A percentile compares a stretch with the other conserved stretches of the same genome.
Conservation (phyloP, 2,888 invertebrate species). For the Steinernema hermaphroditum region DNA sequence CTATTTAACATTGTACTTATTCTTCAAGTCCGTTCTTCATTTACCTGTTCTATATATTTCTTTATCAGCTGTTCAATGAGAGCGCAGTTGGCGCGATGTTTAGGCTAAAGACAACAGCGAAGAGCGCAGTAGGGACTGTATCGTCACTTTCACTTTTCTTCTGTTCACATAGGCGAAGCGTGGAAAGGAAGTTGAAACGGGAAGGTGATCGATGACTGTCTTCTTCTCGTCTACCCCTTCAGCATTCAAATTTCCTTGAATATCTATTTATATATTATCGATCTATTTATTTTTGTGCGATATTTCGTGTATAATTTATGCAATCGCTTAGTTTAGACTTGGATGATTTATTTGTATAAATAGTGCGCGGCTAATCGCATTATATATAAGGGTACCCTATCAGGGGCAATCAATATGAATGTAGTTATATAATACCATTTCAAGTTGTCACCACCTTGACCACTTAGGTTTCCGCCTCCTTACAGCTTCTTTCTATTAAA, state of each 20-base stretch:
- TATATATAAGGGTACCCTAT: no score
- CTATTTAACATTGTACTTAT: not conserved
- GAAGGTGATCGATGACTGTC: not conserved
- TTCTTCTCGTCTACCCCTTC: not conserved
- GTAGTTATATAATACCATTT: no score
- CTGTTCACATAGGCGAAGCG: not conserved
- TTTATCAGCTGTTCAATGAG: not conserved
- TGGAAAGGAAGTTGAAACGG: not conserved
- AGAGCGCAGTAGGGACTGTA: not conserved
- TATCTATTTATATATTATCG: no score
- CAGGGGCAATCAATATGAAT: no score
- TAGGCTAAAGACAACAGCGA: not conserved
- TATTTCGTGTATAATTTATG: no score
- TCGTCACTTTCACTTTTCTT: conserved; percentile 11
- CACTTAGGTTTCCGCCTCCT: not conserved
- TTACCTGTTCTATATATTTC: not conserved
- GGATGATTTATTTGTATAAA: no score
- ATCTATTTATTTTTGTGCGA: no score
- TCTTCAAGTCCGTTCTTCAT: not conserved
- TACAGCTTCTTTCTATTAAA: conserved; percentile 5
- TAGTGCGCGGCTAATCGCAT: no score
- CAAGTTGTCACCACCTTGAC: no score
- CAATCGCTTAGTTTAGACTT: no score
- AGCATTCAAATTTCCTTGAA: not conserved
- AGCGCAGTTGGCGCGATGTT: not conserved